Base-by-base conservation (phyloP, 1,140 invertebrate species). In the Babylonia areolata region DNA sequence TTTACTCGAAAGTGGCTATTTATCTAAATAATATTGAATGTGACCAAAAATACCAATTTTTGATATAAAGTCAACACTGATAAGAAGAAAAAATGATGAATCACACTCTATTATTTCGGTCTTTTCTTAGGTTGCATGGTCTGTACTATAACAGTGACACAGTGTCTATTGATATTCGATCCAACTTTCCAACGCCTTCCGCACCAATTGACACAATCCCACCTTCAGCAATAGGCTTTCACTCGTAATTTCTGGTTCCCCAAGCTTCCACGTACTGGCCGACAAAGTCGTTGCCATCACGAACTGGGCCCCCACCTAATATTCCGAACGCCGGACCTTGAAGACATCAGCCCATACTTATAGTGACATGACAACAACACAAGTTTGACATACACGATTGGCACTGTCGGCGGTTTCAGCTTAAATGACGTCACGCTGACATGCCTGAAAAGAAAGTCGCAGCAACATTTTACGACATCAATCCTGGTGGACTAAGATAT, bases 191-290 rank as follows among this genome's bases (percentile, higher is more conserved):
- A n/a, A n/a, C n/a, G n/a, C n/a, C n/a, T n/a, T n/a, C n/a, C n/a
- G n/a, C n/a, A n/a, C n/a, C n/a, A n/a, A n/a, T n/a, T n/a, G n/a
- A n/a, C n/a, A n/a, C n/a, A n/a, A n/a, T n/a, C 95, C 94, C 95
- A 98, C 98, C 98, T 97, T 99, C 98, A 80, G 98, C 98, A 89
- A 99, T 97, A 96, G 95, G 96, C 96, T 94, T 97, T 98, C 78
- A 98, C 97, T 93, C 97, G 95, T 85, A 99, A 95, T 95, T 97
- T 98, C 92, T 97, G 96, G 93, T 96, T 97, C 89, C 96, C 97
- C 89, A 99, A 96, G n/a, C n/a, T 95, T 99, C 97, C 75, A 99
- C 96, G 90, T 96, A 95, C 95, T 98, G 97, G 51, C 98, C 98
- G 86, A 99, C 97, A 94, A 98, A 98, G 94, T 97, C 97, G 95